Evolutionary conservation across 2,113 vertebrate genomes (phyloP).

Genomic region (Theropithecus gelada): DNA sequence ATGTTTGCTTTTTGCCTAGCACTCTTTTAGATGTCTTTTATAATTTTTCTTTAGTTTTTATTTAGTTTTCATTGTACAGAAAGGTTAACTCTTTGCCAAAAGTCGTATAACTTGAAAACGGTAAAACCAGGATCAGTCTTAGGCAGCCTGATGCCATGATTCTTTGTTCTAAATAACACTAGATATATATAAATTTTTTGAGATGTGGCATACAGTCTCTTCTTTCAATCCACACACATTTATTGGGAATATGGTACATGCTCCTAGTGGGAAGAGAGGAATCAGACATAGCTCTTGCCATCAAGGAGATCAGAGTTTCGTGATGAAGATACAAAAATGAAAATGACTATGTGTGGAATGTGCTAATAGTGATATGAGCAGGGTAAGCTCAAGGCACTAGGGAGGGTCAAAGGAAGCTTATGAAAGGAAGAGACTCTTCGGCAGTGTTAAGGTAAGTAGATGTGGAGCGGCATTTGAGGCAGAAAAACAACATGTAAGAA

Average conservation of each 20-base stretch:
- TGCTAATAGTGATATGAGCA: neutral
- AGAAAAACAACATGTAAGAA: neutral
- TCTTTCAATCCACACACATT: neutral
- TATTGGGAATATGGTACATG: neutral
- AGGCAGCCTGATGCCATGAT: neutral
- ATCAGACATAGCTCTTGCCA: neutral
- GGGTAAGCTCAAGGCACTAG: neutral
- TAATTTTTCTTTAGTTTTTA: neutral
- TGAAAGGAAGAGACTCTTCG: neutral
- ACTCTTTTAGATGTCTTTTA: neutral
- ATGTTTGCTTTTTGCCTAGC: neutral
- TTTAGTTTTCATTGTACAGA: neutral
- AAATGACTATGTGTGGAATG: neutral
- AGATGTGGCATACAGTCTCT: neutral
- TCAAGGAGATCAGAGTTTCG: neutral
- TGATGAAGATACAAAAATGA: neutral
- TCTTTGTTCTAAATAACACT: neutral
- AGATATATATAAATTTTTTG: neutral
- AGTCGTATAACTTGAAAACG: slow-evolving; percentile 1
- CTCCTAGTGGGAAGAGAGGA: neutral
- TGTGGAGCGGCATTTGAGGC: neutral
- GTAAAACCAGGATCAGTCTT: neutral
- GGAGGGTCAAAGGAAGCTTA: neutral
- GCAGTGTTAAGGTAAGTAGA: neutral
- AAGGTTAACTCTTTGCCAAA: neutral